phyloP scores from a whole-genome alignment of 1,140 invertebrate species.

The Thrips palmi region DNA sequence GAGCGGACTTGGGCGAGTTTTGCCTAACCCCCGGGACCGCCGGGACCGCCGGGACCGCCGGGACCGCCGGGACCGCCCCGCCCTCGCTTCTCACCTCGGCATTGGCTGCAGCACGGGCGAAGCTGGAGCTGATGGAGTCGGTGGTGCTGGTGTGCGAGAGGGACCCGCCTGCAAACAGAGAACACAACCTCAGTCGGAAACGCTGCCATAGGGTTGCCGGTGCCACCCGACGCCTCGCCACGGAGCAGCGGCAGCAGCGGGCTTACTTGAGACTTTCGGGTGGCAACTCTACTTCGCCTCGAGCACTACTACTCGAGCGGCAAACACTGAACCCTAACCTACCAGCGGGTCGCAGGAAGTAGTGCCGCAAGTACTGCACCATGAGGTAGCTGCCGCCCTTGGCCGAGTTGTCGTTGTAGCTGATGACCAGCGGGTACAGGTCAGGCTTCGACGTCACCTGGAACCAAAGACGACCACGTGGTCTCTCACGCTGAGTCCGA shows the following conservation, averaged over 20 bases:
- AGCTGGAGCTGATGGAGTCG: conserved; percentile 64
- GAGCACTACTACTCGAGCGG: neutral
- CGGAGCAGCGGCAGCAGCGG: no score
- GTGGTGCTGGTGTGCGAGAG: conserved; percentile 61
- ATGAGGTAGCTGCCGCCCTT: conserved; percentile 41
- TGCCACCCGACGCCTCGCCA: no score
- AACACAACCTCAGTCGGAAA: no score
- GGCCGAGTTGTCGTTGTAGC: conserved; percentile 43
- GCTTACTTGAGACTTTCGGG: neutral
- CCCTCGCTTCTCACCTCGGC: no score
- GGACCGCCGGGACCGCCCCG: no score
- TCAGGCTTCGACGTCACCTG: conserved; percentile 71
- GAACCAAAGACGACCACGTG: no score
- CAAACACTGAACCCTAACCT: conserved; percentile 9
- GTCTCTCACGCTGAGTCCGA: no score
- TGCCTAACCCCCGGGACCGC: no score
- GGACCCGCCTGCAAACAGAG: conserved; percentile 32
- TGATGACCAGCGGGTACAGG: conserved; percentile 63
- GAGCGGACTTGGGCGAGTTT: no score
- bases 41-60: no score
- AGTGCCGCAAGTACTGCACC: conserved; percentile 63
- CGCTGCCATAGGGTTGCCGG: no score
- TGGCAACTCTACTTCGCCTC: neutral
- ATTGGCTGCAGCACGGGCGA: conserved; percentile 59
- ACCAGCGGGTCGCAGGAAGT: conserved; percentile 46